Base-by-base conservation (phyloP, 1,140 invertebrate genomes). In the Samia ricini region DNA sequence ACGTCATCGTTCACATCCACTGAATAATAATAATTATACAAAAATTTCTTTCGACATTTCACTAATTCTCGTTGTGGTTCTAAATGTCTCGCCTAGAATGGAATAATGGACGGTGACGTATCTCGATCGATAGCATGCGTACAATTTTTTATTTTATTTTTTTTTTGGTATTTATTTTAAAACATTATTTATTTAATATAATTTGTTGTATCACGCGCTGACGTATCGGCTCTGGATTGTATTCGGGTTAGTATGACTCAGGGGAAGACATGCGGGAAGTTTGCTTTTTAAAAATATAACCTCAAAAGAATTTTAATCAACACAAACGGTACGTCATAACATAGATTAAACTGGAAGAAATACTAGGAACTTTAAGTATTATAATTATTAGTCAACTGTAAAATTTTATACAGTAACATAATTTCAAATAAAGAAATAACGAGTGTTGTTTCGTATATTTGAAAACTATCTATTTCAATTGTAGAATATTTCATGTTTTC, bases 101-200 rank as follows among this genome's bases (percentile, higher is more conserved):
- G 73, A 84, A 74, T 69, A 71, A n/a, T 73, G 68, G 54, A 74
- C 65, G 60, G 61, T 33, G 52, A 29, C 69, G 50, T 50, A n/a
- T 23, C 60, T 12, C 65, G 68, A 74, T 84, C 81, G 69, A 66
- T 58, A 72, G 64, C 84, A 81, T 78, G 80, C 80, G 74, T 85
- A 87, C 82, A 88, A 74, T 79, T 83, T 79, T 85, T 86, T 83
- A 79, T 85, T 88, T 79, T 51, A 49, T 52, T 52, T 12, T 83
- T 85, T 88, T 84, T 76, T 88, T 88, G 83, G 83, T 85, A 88
- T 87, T 89, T 72, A n/a, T n/a, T n/a, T n/a, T n/a, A 89, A 88
- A 89, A 89, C 85, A 67, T 90, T 89, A 89, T 85, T 57, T 57
- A 26, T n/a, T 48, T 84, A 87, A 90, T 89, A 90, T 89, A 89